A percentile compares a stretch with the other conserved stretches of the same genome.
Conservation (phyloP, 2,113 vertebrate species). For the Thermophis baileyi region DNA sequence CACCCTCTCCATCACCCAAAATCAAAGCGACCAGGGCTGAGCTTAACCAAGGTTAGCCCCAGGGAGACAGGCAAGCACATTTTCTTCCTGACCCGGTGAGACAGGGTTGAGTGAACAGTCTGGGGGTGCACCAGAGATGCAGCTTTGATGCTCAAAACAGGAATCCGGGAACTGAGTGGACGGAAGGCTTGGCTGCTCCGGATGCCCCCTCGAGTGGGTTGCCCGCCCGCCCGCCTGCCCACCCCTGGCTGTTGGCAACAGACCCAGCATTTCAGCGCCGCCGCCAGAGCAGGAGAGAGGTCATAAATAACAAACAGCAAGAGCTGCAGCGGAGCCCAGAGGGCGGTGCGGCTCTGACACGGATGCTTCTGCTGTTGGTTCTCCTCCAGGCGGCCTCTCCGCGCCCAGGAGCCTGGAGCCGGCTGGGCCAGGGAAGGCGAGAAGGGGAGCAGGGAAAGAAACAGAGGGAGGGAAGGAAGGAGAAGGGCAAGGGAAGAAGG, state of each 20-base stretch:
- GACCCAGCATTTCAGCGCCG: slow-evolving; percentile 88
- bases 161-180: not conserved
- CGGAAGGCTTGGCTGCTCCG: slow-evolving; percentile 15
- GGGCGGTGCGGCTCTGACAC: slow-evolving; percentile 77
- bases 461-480: no score
- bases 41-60: not conserved
- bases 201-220: slow-evolving; percentile 65
- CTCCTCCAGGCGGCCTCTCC: slow-evolving; percentile 75
- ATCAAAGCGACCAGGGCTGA: not conserved
- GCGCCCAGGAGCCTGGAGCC: slow-evolving; percentile 84
- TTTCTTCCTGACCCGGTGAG: not conserved
- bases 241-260: slow-evolving; percentile 78
- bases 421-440: slow-evolving; percentile 44
- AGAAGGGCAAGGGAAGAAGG: not conserved
- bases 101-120: not conserved
- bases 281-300: slow-evolving; percentile 89
- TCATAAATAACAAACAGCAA: slow-evolving; percentile 96
- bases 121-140: not conserved
- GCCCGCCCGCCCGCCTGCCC: slow-evolving; percentile 62
- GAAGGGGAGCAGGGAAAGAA: not conserved
- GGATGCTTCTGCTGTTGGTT: slow-evolving; percentile 84
- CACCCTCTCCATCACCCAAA: not conserved
- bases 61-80: accelerated
- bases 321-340: slow-evolving; percentile 82
- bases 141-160: not conserved